Evolutionary conservation across 2,797 vertebrate species (phyloP), one percentile per base, ranked within the genome.

Genomic region (Anguilla marmorata): DNA sequence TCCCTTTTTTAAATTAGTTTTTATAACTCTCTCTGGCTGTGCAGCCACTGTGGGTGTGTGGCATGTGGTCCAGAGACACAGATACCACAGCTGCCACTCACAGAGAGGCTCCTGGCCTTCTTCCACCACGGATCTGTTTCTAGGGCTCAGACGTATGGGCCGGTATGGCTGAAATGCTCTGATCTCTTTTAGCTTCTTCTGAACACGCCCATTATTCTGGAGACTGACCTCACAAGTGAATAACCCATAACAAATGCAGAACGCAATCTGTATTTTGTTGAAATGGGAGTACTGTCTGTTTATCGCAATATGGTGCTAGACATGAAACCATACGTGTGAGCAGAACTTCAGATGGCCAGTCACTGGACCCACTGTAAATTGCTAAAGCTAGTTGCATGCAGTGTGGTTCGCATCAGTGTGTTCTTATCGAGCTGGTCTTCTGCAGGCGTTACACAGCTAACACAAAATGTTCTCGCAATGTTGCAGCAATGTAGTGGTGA

Each of bases 101-200:
- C 30, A 58, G 3, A 66, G 30, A 45, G 41, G 37, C 27, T 54
- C 48, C 85, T 37, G 41, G 58, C 4, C 19, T 6, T 37, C 72
- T 14, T 84, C 80, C 30, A 16, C 37, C 58, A 69, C 21, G 21
- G 86, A 16, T 86, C 85, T 83, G 54, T 45, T 86, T 84, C 83
- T 37, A 83, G 50, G 30, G 24, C 27, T 19, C 27, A 72, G n/a
- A 3, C 72, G 37, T 76, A 21, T 14, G 14, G 72, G 16, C 72
- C 14, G 66, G 9, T 33, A 86, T 52, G 72, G 33, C 21, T 33
- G 69, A 11, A 52, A 82, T 33, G 58, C 21, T 87, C 60, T 84
- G 48, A 54, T 50, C 24, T 86, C 12, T 30, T 0, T 76, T 76
- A 11, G 8, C 30, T 37, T 2, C 37, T 14, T 8, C 6, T 9